phyloP scores from a whole-genome alignment of 2,113 vertebrate genomes.

The Pagrus major region DNA sequence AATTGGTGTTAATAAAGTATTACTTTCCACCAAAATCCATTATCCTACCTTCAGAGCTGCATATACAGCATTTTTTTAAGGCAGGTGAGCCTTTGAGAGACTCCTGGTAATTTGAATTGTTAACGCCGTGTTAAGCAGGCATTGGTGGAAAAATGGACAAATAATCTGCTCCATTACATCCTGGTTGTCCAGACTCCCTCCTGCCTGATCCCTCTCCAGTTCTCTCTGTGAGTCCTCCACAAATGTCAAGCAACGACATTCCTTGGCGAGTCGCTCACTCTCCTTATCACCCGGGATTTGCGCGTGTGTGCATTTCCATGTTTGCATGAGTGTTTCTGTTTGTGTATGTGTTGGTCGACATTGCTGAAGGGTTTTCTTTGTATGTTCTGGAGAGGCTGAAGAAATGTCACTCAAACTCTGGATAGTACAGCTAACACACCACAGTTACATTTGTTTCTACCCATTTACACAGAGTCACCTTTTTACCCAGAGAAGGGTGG shows the following conservation, averaged over 20 bases:
- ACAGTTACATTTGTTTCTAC: neutral
- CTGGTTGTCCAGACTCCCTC: conserved; percentile 11
- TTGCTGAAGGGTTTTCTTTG: conserved; percentile 51
- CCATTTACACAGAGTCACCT: conserved; percentile 12
- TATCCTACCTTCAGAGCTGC: neutral
- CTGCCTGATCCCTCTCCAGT: neutral
- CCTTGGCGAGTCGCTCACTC: conserved; percentile 22
- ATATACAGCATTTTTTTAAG: neutral
- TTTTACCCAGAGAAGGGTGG: conserved; percentile 19
- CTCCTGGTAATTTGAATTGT: neutral
- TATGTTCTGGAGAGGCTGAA: conserved; percentile 25
- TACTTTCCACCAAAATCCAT: neutral
- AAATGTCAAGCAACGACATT: conserved; percentile 43
- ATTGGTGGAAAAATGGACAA: conserved; percentile 18
- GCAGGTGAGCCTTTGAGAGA: conserved; percentile 8
- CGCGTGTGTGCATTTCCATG: conserved; percentile 13
- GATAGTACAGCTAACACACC: neutral
- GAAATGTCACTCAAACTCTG: conserved; percentile 45
- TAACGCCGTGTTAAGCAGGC: conserved; percentile 14
- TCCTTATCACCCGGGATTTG: conserved; percentile 37
- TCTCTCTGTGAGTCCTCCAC: conserved; percentile 27
- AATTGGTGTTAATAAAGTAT: neutral
- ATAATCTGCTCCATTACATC: conserved; percentile 10
- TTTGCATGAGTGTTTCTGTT: conserved; percentile 42
- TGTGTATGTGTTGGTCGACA: conserved; percentile 27